Conservation (phyloP, 2,797 vertebrate genomes). For the Sciurus vulgaris region DNA sequence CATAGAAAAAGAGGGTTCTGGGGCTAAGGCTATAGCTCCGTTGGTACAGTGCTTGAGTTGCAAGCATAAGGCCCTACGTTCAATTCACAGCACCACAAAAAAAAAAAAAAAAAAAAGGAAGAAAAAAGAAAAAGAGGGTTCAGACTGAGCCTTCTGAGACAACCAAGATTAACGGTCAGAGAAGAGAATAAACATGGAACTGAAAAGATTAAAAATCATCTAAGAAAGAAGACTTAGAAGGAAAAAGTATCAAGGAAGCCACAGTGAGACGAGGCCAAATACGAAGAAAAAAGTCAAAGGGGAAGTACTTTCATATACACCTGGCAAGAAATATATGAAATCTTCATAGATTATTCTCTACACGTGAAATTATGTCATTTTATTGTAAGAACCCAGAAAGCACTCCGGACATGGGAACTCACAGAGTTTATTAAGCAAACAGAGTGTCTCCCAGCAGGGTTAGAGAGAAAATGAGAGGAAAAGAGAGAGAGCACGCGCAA, state of each 20-base stretch:
- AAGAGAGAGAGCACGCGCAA: no score
- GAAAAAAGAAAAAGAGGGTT: neutral
- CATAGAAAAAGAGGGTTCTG: constrained; percentile 3
- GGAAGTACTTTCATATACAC: neutral
- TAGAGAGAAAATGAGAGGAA: no score
- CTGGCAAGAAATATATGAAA: constrained; percentile 17
- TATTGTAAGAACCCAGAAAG: no score
- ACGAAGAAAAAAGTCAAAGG: neutral
- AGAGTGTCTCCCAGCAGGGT: no score
- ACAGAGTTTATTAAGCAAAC: no score
- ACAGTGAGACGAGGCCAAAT: neutral
- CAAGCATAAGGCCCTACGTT: no score
- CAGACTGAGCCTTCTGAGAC: neutral
- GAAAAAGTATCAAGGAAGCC: constrained; percentile 20
- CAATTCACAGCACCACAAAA: no score
- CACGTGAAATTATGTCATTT: neutral
- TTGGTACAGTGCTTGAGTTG: no score
- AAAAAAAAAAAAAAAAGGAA: no score
- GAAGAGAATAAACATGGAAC: constrained; percentile 22
- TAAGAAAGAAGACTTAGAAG: neutral
- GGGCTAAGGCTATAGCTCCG: no score
- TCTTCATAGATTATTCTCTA: neutral
- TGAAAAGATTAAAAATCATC: neutral
- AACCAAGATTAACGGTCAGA: neutral
- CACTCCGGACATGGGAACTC: no score